Base-by-base conservation (phyloP, 2,113 vertebrate genomes). In the Sigmodon hispidus region DNA sequence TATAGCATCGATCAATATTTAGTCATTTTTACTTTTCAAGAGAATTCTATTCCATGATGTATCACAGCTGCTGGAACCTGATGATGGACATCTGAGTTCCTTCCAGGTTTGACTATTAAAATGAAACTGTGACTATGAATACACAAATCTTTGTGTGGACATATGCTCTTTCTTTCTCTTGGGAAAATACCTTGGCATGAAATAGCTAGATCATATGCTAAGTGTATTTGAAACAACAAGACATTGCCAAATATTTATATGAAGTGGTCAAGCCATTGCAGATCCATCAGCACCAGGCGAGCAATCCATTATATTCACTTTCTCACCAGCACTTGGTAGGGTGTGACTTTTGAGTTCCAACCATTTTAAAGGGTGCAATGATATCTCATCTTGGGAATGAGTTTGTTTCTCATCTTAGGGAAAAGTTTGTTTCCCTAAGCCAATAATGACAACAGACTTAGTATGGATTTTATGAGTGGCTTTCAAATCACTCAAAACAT, bases 121-220 rank as follows among this genome's bases (percentile, higher is more conserved):
- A 88, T 88, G 80, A 89, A 95, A 85, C 34, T 63, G 50, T 94
- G 87, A 89, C 73, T n/a, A 93, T 59, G n/a, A 75, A n/a, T 91
- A 12, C 15, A 57, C 50, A 91, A 87, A 88, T 91, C 65, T 90
- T 94, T 96, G 34, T 91, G 57, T 96, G 70, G 69, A 76, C 85
- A 92, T 94, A 90, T 72, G 95, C 13, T 94, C 91, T 88, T 85
- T 61, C 65, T 91, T 85, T 95, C 24, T 63, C 63, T 93, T 85
- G 43, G n/a, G 63, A 93, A 93, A 43, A 92, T 87, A 84, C 45
- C 45, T 90, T 95, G 69, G 80, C 73, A 24, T 76, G 19, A 77
- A 93, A 92, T 93, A 70, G 9, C 19, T 92, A 45, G n/a, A 93
- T 94, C 80, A 84, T 77, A 85, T 92, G 65, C 75, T 72, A 85